Evolutionary conservation across 2,113 vertebrate species (phyloP).

Genomic region (Muntiacus reevesi): DNA sequence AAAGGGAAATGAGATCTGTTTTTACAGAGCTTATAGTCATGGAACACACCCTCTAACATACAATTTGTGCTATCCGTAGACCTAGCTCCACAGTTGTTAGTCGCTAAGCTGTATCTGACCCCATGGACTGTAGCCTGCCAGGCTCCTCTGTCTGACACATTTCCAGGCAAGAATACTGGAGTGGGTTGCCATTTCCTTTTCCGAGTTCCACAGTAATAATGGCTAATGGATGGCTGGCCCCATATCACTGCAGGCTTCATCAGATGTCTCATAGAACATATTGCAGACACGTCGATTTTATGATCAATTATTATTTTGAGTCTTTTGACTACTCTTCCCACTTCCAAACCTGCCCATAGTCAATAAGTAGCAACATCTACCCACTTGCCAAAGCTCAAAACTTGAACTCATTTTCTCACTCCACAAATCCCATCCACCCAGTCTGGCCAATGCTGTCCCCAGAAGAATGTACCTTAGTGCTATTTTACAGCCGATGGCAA

Average conservation of each 20-base stretch:
- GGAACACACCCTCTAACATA: not conserved
- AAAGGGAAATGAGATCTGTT: not conserved
- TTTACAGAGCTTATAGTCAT: not conserved
- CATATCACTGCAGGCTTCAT: not conserved
- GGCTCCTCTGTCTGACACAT: not conserved
- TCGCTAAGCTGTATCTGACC: not conserved
- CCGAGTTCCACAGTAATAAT: not conserved
- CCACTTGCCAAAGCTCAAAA: not conserved
- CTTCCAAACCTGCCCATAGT: not conserved
- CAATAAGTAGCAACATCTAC: not conserved
- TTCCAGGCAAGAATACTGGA: not conserved
- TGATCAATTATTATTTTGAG: not conserved
- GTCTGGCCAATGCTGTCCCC: not conserved
- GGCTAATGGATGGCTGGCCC: not conserved
- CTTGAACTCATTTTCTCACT: not conserved
- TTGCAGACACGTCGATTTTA: not conserved
- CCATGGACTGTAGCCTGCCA: not conserved
- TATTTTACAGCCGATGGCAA: not conserved
- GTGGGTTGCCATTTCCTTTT: not conserved
- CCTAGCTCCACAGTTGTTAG: not conserved
- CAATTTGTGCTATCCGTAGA: not conserved
- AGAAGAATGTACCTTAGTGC: not conserved
- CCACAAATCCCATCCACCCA: not conserved
- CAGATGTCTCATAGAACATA: not conserved
- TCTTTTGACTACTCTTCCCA: not conserved